These are phyloP conservation scores for Allacma fusca DNA, from an alignment of 2,888 invertebrate species.

Conservation along the genomic window DNA sequence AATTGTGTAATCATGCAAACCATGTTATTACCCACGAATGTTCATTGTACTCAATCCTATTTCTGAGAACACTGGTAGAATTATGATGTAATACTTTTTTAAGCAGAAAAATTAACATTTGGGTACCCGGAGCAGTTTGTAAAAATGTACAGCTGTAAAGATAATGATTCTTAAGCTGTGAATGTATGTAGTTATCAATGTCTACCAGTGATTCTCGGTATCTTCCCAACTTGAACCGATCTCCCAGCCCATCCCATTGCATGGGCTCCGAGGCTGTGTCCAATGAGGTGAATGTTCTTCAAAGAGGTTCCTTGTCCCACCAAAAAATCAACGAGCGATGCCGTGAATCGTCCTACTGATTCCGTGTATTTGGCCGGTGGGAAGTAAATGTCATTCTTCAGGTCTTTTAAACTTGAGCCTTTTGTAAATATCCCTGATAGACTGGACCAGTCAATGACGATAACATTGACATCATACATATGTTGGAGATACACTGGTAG, in stretches of 20 bases:
- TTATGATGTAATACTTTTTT: no score
- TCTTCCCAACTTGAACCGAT: neutral
- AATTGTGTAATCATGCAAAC: no score
- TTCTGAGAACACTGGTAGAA: no score
- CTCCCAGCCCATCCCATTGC: constrained; percentile 14
- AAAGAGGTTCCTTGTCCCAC: neutral
- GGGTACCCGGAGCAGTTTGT: no score
- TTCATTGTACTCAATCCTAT: no score
- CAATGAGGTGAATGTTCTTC: neutral
- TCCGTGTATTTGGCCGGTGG: neutral
- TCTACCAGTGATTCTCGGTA: neutral
- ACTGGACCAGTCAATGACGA: neutral
- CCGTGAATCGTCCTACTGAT: neutral
- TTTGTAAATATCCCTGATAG: neutral
- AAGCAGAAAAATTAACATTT: no score
- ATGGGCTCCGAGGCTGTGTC: neutral
- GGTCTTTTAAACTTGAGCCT: neutral
- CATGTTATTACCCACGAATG: no score
- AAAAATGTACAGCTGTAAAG: no score
- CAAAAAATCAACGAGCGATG: neutral
- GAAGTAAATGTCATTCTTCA: neutral
- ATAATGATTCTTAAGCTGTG: no score
- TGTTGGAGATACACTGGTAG: neutral
- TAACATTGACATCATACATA: neutral
- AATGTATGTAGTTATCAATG: no score